Percentiles rank a stretch among this genome's conserved stretches.
These are phyloP conservation scores for Argyrosomus japonicus DNA, from an alignment of 2,113 vertebrate genomes.

Conservation along the genomic window DNA sequence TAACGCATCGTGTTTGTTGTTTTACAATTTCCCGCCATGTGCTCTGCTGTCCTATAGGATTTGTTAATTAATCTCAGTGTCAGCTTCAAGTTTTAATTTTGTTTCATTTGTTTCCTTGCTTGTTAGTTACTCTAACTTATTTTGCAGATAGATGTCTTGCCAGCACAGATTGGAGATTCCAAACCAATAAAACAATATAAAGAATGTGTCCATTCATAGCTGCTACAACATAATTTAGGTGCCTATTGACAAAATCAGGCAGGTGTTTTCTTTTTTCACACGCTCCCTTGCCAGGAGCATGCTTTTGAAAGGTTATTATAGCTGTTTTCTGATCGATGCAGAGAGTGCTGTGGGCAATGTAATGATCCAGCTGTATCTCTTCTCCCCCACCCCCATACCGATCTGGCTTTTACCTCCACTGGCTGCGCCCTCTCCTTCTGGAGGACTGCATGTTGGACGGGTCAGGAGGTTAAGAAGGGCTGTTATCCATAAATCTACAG, in stretches of 20 bases:
- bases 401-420: conserved; percentile 14
- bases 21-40: conserved; percentile 36
- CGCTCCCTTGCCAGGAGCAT: conserved; percentile 27
- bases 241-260: conserved; percentile 33
- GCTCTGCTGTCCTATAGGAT: conserved; percentile 19
- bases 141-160: not conserved
- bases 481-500: conserved; percentile 64
- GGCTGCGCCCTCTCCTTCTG: not conserved
- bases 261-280: conserved; percentile 24
- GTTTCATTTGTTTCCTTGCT: conserved; percentile 16
- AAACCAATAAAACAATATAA: conserved; percentile 1
- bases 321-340: conserved; percentile 60
- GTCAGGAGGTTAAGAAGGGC: conserved; percentile 59
- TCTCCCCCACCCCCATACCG: not conserved
- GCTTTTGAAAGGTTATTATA: conserved; percentile 61
- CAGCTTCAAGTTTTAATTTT: not conserved
- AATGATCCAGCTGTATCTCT: conserved; percentile 55
- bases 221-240: conserved; percentile 38
- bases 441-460: conserved; percentile 4
- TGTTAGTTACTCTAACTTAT: not conserved
- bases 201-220: conserved; percentile 8
- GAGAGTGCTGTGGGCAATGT: conserved; percentile 30
- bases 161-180: not conserved
- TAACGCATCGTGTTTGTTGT: conserved; percentile 38
- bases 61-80: conserved; percentile 19